A percentile compares a stretch with the other conserved stretches of the same genome.
Evolutionary conservation across 2,797 vertebrate genomes (phyloP).

Genomic region (Synanceia verrucosa): DNA sequence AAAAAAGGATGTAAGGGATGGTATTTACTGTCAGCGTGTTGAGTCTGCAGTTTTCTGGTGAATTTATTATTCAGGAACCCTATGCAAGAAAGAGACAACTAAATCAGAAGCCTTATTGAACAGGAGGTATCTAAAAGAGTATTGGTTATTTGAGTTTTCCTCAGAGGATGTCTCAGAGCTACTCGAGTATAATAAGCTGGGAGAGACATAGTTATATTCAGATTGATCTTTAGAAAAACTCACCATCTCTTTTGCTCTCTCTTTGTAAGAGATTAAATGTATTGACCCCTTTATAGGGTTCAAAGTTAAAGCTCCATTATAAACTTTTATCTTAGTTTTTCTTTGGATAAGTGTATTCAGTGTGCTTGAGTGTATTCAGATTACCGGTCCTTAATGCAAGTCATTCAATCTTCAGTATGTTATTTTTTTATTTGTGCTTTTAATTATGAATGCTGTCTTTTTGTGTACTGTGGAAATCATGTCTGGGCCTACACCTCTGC

Average conservation of each 20-base stretch:
- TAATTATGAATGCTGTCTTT: constrained; percentile 45
- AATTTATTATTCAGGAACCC: constrained; percentile 51
- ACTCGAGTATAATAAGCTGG: constrained; percentile 19
- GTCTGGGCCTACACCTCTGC: constrained; percentile 40
- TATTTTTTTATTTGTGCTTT: constrained; percentile 15
- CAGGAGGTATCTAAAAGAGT: constrained; percentile 31
- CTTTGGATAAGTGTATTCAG: constrained; percentile 38
- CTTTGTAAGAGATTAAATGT: constrained; percentile 81
- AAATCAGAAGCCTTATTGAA: constrained; percentile 60
- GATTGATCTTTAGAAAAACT: constrained; percentile 43
- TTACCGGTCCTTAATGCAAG: constrained; percentile 29
- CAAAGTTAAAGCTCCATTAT: constrained; percentile 51
- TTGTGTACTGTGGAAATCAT: constrained; percentile 37
- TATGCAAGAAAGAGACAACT: constrained; percentile 70
- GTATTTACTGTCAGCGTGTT: background rate
- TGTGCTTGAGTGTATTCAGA: constrained; percentile 39
- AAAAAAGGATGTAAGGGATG: background rate
- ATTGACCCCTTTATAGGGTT: constrained; percentile 74
- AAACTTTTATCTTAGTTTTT: constrained; percentile 41
- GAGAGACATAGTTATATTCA: constrained; percentile 23
- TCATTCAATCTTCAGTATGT: constrained; percentile 29
- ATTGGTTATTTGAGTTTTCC: constrained; percentile 28
- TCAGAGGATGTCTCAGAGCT: constrained; percentile 28
- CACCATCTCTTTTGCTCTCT: constrained; percentile 59
- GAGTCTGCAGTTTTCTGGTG: background rate